Percentiles rank a stretch among this genome's conserved stretches.
Conservation (phyloP, 2,888 invertebrate species). For the Anthrax anthrax region DNA sequence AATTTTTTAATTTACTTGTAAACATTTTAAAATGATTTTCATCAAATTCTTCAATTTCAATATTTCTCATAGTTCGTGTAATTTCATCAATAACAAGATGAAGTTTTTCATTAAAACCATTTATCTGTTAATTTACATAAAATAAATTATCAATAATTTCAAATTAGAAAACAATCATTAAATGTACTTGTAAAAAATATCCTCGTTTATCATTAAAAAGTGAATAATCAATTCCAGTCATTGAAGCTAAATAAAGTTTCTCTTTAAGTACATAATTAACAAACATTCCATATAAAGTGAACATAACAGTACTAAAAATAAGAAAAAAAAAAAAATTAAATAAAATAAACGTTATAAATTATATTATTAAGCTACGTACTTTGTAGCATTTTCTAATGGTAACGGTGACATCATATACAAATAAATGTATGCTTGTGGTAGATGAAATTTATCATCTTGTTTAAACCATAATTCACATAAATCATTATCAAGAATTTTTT, state of each 20-base stretch:
- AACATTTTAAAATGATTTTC: neutral
- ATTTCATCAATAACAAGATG: slow-evolving; percentile 50
- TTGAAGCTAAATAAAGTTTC: slow-evolving; percentile 10
- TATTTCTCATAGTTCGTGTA: slow-evolving; percentile 42
- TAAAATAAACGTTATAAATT: neutral
- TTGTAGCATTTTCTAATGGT: slow-evolving; percentile 41
- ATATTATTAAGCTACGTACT: slow-evolving; percentile 36
- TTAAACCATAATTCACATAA: slow-evolving; percentile 59
- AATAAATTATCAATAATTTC: neutral
- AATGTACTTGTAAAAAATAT: slow-evolving; percentile 5
- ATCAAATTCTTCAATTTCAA: slow-evolving; percentile 23
- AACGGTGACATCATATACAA: slow-evolving; percentile 52
- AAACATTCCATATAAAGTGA: slow-evolving; percentile 39
- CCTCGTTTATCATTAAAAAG: slow-evolving; percentile 46
- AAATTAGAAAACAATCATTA: neutral
- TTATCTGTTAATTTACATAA: neutral
- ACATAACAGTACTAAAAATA: slow-evolving; percentile 35
- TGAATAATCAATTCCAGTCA: slow-evolving; percentile 40
- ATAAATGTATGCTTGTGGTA: slow-evolving; percentile 55
- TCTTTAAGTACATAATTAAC: slow-evolving; percentile 29
- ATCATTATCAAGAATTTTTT: slow-evolving; percentile 36
- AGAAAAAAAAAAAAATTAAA: neutral
- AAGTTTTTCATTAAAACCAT: slow-evolving; percentile 14
- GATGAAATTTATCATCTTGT: slow-evolving; percentile 59
- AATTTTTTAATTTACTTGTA: neutral